Evolutionary conservation across 2,797 vertebrate species (phyloP), one percentile per base, ranked within the genome.

Genomic region (Botia kubotai): DNA sequence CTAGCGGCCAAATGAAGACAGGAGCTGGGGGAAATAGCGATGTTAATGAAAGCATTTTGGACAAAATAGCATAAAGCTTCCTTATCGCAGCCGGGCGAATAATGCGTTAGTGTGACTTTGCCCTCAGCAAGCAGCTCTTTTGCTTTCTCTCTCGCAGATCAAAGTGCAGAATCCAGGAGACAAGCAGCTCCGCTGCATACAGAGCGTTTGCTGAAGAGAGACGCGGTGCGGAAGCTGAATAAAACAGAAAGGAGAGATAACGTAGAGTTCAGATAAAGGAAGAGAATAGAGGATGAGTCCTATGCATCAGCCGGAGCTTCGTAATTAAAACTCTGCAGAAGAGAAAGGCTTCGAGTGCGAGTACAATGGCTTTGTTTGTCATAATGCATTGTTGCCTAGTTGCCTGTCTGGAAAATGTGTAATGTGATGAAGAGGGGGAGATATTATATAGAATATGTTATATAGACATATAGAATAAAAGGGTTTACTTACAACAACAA

Each of bases 141-240:
- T 65, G 67, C 79, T 82, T 83, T 82, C 72, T 83, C 71, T 74
- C 67, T 72, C 26, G 33, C 72, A 76, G 77, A 87, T 86, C 79
- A 87, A 83, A 87, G 71, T 74, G 78, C 73, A 66, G 75, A 48
- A 82, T 86, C 66, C 79, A 83, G 53, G 63, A 86, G 77, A 84
- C 75, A 77, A 69, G 72, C 53, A 65, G 77, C 63, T 57, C 58
- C 48, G 17, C 69, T 76, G 77, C 81, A 79, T 87, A 68, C 53
- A 67, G 53, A 81, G 72, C 58, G 62, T 29, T 68, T 70, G 29
- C 67, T 39, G 3, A 70, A 80, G 55, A 77, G 16, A 39, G 77
- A 71, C 11, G 19, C 29, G 23, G 60, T 65, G 39, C 57, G 29
- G 65, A 60, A 72, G 48, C 52, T 13, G 72, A 81, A 81, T 71